Evolutionary conservation across 2,888 invertebrate genomes (phyloP), one percentile per base, ranked within the genome.

Genomic region (Steinernema hermaphroditum): DNA sequence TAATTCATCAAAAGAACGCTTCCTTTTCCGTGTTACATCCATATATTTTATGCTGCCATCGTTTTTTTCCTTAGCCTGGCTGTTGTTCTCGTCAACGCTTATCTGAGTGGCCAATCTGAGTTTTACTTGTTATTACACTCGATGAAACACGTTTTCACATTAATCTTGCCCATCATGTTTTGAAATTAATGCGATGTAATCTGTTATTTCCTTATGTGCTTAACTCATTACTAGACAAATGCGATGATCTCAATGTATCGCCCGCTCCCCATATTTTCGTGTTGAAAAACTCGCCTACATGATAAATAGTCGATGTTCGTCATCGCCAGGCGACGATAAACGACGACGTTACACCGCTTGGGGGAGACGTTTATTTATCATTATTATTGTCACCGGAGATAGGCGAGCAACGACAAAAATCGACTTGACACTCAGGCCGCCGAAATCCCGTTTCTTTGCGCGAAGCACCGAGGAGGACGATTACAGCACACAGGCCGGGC

Each of bases 341-440:
- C 37, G 37, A 8, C 37, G 37, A 12, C 12, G 37, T 37, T 37
- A 37, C 37, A 37, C 37, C 19, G 62, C n/a, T n/a, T 16, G 32
- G 16, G 32, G 62, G 62, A 29, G 62, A 62, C 34, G 16, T 16
- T 16, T 62, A 62, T 62, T 62, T 62, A 16, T 34, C 22, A 62
- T 62, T 62, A 34, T 62, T 29, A 62, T 62, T 34, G 62, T 62
- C 62, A 19, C 24, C 50, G 22, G 24, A 19, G 50, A 50, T 50
- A 62, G 34, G 62, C 29, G 29, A 34, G 29, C 32, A n/a, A n/a
- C 62, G 62, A 62, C 62, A 62, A 62, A 62, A 62, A 62, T 62
- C 32, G 62, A 62, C 62, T 27, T 62, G 62, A 62, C 62, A 62
- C 62, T 62, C 62, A 29, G 62, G 37, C n/a, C n/a, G 27, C 62